Evolutionary conservation across 1,140 invertebrate species (phyloP), one percentile per base, ranked within the genome.

Genomic region (Aplysia californica): DNA sequence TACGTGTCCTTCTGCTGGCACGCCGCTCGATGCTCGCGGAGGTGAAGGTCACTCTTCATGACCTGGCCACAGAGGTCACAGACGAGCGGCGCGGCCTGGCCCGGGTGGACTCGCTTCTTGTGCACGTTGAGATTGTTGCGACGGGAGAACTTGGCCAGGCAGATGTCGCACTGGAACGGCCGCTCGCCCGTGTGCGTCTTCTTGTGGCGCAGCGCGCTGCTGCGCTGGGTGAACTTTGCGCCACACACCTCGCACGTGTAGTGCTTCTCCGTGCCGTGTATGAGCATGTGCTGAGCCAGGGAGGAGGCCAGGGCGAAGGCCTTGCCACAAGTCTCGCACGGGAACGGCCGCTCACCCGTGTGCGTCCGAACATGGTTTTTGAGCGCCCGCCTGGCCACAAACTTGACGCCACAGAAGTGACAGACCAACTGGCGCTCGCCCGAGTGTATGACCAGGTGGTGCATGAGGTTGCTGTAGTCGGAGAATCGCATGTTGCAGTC

Each of bases 301-400:
- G 58, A 65, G 36, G 68, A 77, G 56, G 55, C 39, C 33, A 65
- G 55, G 38, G 68, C 55, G 71, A 76, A 79, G 29, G 66, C 64
- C 20, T 56, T 50, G n/a, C 58, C 67, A 56, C 77, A 79, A 18
- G 23, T 38, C 21, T 70, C 41, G 39, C 77, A 79, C 15, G 23
- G 50, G 55, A 74, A 79, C 20, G 77, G 77, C 44, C 59, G 33
- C 55, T 79, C 77, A 4, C 77, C 77, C 21, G 77, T 79, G 64
- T 79, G 77, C 26, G 38, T 72, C n/a, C 68, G 61, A 10, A 75
- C 29, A 33, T 75, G 73, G 0, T 44, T 58, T 50, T 75, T 10
- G 44, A 50, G 44, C 44, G n/a, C 10, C 44, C 44, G n/a, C 10
- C 10, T 10, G 10, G 10, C n/a, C 10, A n/a, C 10, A n/a, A 50